These are phyloP conservation scores for Salmo trutta DNA, from an alignment of 2,797 vertebrate species.

Conservation along the genomic window DNA sequence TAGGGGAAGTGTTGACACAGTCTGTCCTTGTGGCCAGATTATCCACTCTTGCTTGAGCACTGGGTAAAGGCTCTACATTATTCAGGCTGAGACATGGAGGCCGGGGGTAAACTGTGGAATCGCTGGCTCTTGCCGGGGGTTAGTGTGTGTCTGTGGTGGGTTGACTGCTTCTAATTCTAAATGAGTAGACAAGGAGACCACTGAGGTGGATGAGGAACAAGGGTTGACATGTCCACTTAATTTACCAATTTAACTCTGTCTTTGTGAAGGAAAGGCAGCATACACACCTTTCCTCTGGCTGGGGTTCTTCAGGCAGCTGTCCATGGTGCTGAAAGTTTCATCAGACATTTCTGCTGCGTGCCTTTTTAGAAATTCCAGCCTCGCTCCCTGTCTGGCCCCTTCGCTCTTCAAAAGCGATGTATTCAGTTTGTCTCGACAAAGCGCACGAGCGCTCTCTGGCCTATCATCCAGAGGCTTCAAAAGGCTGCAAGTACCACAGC, in stretches of 20 bases:
- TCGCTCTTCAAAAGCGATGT: conserved; percentile 65
- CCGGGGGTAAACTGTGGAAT: conserved; percentile 31
- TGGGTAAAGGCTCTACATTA: conserved; percentile 75
- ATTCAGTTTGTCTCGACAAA: conserved; percentile 67
- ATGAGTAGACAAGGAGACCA: conserved; percentile 39
- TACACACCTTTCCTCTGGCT: conserved; percentile 7
- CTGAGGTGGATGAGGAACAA: conserved; percentile 32
- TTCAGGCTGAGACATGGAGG: conserved; percentile 69
- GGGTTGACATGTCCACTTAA: conserved; percentile 54
- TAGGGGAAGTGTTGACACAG: conserved; percentile 62
- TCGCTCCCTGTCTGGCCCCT: conserved; percentile 40
- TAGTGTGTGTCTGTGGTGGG: conserved; percentile 12
- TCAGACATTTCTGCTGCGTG: conserved; percentile 60
- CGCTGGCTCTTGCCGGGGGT: conserved; percentile 36
- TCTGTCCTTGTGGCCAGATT: conserved; percentile 76
- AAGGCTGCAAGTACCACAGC: conserved; percentile 59
- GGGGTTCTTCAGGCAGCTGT: conserved; percentile 62
- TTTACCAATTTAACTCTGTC: conserved; percentile 59
- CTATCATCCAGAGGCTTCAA: conserved; percentile 61
- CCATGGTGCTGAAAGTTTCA: conserved; percentile 78
- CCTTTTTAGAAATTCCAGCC: conserved; percentile 53
- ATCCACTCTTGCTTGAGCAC: conserved; percentile 75
- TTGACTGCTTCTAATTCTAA: conserved; percentile 44
- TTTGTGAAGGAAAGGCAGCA: not conserved
- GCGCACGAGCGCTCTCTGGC: conserved; percentile 56